Evolutionary conservation across 2,113 vertebrate genomes (phyloP).

Genomic region (Ceyx margarethae): DNA sequence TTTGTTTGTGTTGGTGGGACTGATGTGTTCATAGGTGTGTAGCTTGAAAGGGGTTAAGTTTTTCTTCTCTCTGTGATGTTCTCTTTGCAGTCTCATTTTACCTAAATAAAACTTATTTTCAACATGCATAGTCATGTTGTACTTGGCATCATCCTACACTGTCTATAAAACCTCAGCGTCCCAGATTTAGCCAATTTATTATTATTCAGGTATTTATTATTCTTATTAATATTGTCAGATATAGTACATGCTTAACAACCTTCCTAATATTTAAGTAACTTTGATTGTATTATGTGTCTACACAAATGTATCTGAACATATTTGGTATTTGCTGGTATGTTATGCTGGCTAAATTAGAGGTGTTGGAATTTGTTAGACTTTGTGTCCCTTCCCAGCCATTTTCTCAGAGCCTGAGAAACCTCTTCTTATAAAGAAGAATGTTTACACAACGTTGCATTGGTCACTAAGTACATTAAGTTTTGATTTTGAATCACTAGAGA

Average conservation of each 20-base stretch:
- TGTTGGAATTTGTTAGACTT: constrained; percentile 42
- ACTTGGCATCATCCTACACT: constrained; percentile 16
- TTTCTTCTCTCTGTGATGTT: background rate
- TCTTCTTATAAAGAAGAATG: constrained; percentile 33
- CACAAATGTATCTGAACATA: background rate
- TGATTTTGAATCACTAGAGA: background rate
- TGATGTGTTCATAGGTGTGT: background rate
- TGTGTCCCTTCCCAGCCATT: background rate
- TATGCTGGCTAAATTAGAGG: background rate
- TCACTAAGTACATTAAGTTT: constrained; percentile 5
- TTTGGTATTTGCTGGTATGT: constrained; percentile 10
- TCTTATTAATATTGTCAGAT: constrained; percentile 14
- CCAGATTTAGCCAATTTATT: constrained; percentile 36
- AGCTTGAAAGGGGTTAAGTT: constrained; percentile 1
- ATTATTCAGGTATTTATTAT: constrained; percentile 61
- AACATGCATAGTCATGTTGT: constrained; percentile 16
- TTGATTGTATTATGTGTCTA: background rate
- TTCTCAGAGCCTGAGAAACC: constrained; percentile 40
- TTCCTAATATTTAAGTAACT: background rate
- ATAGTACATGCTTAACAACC: background rate
- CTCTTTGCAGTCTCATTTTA: background rate
- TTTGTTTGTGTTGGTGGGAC: background rate
- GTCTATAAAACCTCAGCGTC: constrained; percentile 25
- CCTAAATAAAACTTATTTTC: constrained; percentile 44
- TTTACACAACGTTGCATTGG: constrained; percentile 20